Conservation (phyloP, 1,140 invertebrate species). For the Cotesia glomerata region DNA sequence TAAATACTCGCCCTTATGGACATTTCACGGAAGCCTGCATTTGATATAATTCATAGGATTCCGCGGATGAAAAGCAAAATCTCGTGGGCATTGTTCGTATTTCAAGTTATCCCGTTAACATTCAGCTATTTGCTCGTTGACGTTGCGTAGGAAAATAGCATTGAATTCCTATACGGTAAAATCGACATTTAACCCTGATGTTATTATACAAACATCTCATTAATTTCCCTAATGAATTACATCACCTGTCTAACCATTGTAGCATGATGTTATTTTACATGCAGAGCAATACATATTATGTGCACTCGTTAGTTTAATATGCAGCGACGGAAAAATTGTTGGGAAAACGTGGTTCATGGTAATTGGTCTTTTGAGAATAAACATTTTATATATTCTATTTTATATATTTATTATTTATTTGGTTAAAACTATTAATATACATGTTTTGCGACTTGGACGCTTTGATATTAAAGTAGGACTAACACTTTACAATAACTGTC, state of each 20-base stretch:
- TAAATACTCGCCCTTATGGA: background rate
- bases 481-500: too few species aligned
- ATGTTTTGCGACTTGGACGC: too few species aligned
- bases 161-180: background rate
- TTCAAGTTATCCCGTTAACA: background rate
- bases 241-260: conserved; percentile 37
- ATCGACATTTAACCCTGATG: conserved; percentile 33
- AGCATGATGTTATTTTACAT: conserved; percentile 46
- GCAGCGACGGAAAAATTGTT: too few species aligned
- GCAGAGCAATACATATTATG: background rate
- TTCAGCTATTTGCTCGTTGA: background rate
- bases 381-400: too few species aligned
- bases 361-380: too few species aligned
- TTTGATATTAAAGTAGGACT: too few species aligned
- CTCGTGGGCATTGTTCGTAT: background rate
- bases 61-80: conserved; percentile 26
- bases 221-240: conserved; percentile 29
- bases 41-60: conserved; percentile 40
- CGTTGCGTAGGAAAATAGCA: background rate
- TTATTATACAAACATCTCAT: conserved; percentile 33
- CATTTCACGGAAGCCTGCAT: conserved; percentile 29
- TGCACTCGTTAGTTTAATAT: background rate
- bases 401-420: too few species aligned
- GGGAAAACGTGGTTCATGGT: too few species aligned
- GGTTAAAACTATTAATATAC: too few species aligned